phyloP scores from a whole-genome alignment of 2,797 vertebrate genomes.

The Caiman crocodilus region DNA sequence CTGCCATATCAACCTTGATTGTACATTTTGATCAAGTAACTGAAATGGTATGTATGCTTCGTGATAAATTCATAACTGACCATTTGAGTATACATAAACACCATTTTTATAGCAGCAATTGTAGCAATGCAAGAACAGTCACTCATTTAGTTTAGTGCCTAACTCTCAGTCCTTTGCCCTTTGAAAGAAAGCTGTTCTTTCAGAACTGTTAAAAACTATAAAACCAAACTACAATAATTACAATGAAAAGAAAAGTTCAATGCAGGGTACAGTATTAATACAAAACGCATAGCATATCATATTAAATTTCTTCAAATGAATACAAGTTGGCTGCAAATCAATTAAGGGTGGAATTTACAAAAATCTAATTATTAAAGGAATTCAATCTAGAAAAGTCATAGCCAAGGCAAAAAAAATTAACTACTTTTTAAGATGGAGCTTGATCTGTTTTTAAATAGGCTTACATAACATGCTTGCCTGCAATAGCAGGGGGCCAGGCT shows the following conservation, averaged over 20 bases:
- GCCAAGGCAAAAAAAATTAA: no score
- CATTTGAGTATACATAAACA: not conserved
- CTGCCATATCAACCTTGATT: not conserved
- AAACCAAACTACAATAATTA: not conserved
- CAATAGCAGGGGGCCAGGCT: no score
- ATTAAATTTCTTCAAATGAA: not conserved
- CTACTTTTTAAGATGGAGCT: no score
- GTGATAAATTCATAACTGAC: not conserved
- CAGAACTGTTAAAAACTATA: not conserved
- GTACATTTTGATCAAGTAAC: not conserved
- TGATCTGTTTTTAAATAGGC: no score
- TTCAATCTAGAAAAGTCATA: no score
- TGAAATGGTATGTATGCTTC: accelerated
- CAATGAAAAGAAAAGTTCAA: not conserved
- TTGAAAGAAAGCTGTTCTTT: not conserved
- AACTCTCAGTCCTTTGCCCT: not conserved
- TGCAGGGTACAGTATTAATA: not conserved
- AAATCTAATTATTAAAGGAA: no score
- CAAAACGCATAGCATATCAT: not conserved
- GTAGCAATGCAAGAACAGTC: not conserved
- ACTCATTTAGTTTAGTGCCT: not conserved
- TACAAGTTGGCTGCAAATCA: no score
- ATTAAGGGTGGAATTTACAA: no score
- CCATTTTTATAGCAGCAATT: not conserved
- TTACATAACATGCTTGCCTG: no score